Evolutionary conservation across 2,113 vertebrate genomes (phyloP), one percentile per base, ranked within the genome.

Genomic region (Mustela lutreola): DNA sequence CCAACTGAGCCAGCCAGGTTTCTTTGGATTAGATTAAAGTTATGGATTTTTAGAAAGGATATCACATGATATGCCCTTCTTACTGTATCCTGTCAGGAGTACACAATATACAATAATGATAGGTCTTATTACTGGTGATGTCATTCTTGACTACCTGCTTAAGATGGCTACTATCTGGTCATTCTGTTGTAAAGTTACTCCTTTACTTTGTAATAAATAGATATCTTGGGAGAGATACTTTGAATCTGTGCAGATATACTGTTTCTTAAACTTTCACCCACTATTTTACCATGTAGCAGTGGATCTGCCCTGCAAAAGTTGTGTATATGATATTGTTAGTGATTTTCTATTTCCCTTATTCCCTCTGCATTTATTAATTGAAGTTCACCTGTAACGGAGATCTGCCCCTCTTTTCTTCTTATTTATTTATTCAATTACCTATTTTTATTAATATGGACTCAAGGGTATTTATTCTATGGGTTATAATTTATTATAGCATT

Each of bases 131-230:
- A 33, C 12, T 91, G n/a, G 36, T 91, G 45, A 53, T 81, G 22
- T 82, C 31, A 89, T 0, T 65, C 62, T 83, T 76, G 62, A 83
- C 63, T 53, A 45, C 50, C 31, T 45, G 14, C 31, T 67, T 73
- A 86, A 80, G n/a, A 42, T 67, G n/a, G 21, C 50, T 2, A 60
- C 56, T 92, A 33, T 33, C 1, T 67, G 45, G 19, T 89, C 86
- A 90, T 10, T 50, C 33, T 10, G 26, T 45, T 86, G 26, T 91
- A 82, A 42, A 73, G 50, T 70, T 76, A 70, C 31, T 62, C 22
- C 53, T 97, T 71, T 33, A 31, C 7, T 76, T 88, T 94, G 65
- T 91, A 63, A 53, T 89, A 84, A 79, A 48, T 97, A 91, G 33
- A 24, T 80, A 19, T 58, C 2, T 75, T 89, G 58, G 85, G 65